phyloP scores from a whole-genome alignment of 2,113 vertebrate genomes.

The Passer domesticus region DNA sequence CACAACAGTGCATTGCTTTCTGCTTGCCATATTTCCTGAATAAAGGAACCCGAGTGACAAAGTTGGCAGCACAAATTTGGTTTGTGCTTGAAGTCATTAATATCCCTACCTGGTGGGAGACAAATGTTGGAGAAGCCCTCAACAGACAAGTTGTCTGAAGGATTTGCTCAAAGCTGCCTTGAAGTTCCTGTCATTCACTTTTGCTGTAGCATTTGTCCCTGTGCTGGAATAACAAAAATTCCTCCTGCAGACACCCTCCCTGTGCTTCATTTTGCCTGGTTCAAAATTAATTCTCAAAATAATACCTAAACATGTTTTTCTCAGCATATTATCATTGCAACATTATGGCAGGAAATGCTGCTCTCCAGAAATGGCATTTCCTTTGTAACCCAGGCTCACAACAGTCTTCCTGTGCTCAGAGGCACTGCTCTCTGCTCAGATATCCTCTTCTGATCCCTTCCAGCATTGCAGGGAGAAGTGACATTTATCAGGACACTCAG shows the following conservation, averaged over 20 bases:
- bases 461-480: neutral
- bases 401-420: neutral
- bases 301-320: neutral
- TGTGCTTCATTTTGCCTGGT: neutral
- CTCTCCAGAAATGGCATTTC: neutral
- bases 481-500: neutral
- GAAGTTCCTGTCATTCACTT: neutral
- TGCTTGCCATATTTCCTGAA: neutral
- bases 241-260: neutral
- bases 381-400: neutral
- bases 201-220: neutral
- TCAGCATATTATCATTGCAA: neutral
- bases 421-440: neutral
- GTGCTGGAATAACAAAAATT: accelerated
- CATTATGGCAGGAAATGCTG: neutral
- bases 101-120: neutral
- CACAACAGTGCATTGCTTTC: neutral
- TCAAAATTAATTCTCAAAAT: neutral
- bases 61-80: neutral
- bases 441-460: neutral
- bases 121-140: neutral
- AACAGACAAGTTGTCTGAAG: neutral
- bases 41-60: neutral
- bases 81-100: neutral
- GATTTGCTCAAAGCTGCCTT: neutral